Conservation (phyloP, 2,113 vertebrate species). For the Daphoenositta chrysoptera region DNA sequence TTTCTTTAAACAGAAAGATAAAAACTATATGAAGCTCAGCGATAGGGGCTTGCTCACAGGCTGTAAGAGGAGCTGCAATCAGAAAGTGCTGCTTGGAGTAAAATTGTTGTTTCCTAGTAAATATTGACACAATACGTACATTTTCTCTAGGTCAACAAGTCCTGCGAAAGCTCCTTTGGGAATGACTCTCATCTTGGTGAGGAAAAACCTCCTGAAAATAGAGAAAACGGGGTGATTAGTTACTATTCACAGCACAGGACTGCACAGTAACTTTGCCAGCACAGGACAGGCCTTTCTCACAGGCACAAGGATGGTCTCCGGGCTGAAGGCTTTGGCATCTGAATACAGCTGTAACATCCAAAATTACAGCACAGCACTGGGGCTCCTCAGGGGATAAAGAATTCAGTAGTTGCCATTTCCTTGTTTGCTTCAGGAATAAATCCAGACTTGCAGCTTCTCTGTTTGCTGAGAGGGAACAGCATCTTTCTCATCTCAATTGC, state of each 20-base stretch:
- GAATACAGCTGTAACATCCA: neutral
- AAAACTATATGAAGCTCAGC: neutral
- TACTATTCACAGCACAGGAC: neutral
- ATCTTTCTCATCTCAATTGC: neutral
- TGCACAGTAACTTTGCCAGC: neutral
- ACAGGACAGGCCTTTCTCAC: neutral
- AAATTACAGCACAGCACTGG: neutral
- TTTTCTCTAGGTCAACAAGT: constrained; percentile 78
- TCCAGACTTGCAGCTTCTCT: neutral
- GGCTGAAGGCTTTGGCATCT: neutral
- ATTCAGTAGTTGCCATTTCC: neutral
- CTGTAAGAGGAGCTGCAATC: neutral
- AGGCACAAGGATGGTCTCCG: neutral
- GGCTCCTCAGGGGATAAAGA: neutral
- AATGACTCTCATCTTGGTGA: constrained; percentile 77
- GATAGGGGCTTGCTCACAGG: neutral
- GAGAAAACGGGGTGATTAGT: constrained; percentile 22
- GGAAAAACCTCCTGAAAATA: constrained; percentile 79
- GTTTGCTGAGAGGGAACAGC: neutral
- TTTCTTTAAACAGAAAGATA: neutral
- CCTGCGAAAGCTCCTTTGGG: constrained; percentile 75
- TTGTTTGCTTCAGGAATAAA: neutral
- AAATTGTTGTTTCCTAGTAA: neutral
- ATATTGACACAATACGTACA: constrained; percentile 70
- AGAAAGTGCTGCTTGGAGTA: neutral